Conservation (phyloP, 2,888 invertebrate genomes). For the Syritta pipiens region DNA sequence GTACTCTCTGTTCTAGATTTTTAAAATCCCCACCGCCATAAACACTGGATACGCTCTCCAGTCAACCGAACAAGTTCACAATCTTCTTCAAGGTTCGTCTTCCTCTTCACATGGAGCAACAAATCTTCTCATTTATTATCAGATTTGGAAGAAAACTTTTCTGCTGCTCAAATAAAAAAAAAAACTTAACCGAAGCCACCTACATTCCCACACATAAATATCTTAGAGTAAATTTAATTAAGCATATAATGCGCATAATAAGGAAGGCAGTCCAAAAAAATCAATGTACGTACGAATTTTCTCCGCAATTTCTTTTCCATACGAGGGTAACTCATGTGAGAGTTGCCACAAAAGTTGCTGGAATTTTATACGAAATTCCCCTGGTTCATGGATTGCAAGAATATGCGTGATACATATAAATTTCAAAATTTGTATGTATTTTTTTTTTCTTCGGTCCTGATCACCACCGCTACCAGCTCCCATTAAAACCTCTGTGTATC, state of each 20-base stretch:
- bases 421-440: neutral
- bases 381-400: slow-evolving; percentile 34
- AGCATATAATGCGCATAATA: slow-evolving; percentile 68
- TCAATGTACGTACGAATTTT: slow-evolving; percentile 55
- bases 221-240: slow-evolving; percentile 68
- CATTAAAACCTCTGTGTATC: neutral
- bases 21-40: neutral
- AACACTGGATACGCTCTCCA: slow-evolving; percentile 16
- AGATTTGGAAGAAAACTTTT: slow-evolving; percentile 53
- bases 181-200: slow-evolving; percentile 29
- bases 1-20: slow-evolving; percentile 1
- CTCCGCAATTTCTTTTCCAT: slow-evolving; percentile 58
- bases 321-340: slow-evolving; percentile 44
- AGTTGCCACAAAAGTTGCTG: slow-evolving; percentile 58
- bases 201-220: slow-evolving; percentile 60
- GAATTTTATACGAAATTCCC: slow-evolving; percentile 47
- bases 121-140: slow-evolving; percentile 65
- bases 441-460: neutral
- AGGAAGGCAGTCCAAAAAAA: slow-evolving; percentile 56
- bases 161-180: slow-evolving; percentile 1
- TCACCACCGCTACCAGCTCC: neutral
- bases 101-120: slow-evolving; percentile 46
- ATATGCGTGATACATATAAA: slow-evolving; percentile 17
- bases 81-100: slow-evolving; percentile 14
- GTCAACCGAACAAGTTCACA: slow-evolving; percentile 36